phyloP scores from a whole-genome alignment of 2,113 vertebrate genomes.

The Corydoras maculifer region DNA sequence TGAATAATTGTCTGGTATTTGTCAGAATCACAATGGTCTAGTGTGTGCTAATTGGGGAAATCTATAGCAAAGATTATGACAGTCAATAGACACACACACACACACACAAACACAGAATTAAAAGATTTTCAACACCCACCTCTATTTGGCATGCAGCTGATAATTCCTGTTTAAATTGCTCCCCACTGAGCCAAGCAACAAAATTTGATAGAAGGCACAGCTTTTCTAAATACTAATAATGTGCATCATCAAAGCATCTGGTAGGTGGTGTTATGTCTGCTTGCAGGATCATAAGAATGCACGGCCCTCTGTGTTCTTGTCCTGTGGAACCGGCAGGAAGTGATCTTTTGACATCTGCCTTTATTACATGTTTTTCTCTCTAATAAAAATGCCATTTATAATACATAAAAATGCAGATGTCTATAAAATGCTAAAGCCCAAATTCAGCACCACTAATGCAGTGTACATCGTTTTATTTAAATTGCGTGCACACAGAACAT shows the following conservation, averaged over 20 bases:
- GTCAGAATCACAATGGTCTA: constrained; percentile 47
- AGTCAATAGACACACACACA: constrained; percentile 12
- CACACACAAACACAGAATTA: neutral
- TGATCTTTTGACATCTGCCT: constrained; percentile 27
- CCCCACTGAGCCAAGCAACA: constrained; percentile 48
- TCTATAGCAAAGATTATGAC: constrained; percentile 42
- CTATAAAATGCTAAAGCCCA: neutral
- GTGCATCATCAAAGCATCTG: constrained; percentile 56
- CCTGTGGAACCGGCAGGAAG: constrained; percentile 26
- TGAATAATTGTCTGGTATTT: constrained; percentile 45
- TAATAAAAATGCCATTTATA: constrained; percentile 16
- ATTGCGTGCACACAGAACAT: too few relatives aligned
- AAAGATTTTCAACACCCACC: constrained; percentile 6
- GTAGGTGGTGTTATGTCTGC: constrained; percentile 47
- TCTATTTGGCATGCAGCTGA: constrained; percentile 41
- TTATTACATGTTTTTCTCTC: constrained; percentile 33
- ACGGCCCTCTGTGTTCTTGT: constrained; percentile 15
- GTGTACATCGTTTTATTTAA: neutral
- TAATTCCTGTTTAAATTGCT: constrained; percentile 49
- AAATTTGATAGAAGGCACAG: constrained; percentile 57
- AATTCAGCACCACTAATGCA: neutral
- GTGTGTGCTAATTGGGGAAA: constrained; percentile 47
- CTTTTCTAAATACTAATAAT: constrained; percentile 61
- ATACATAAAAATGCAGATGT: neutral
- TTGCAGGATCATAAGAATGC: constrained; percentile 37